Evolutionary conservation across 2,888 invertebrate species (phyloP).

Genomic region (Agonum fuliginosum): DNA sequence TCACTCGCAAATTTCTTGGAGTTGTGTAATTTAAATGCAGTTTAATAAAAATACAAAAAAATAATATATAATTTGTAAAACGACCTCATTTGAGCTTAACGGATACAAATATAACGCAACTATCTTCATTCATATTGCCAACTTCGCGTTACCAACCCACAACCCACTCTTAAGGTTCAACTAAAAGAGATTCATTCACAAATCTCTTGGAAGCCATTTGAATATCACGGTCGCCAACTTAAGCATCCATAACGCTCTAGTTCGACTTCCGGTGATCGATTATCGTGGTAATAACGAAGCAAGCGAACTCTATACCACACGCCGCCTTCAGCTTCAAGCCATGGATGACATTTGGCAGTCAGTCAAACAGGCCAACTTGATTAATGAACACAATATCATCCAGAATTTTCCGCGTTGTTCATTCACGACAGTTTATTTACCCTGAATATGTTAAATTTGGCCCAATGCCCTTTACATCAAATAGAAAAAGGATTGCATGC

Average conservation of each 20-base stretch:
- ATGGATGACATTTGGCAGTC: constrained; percentile 32
- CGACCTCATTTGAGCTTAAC: no score
- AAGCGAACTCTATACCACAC: no score
- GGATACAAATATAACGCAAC: no score
- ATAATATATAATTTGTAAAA: no score
- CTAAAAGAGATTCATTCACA: neutral
- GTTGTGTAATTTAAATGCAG: no score
- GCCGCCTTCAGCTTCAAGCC: neutral
- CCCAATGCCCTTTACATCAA: neutral
- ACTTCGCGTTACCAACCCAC: no score
- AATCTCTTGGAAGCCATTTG: neutral
- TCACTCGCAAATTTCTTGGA: no score
- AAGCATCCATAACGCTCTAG: neutral
- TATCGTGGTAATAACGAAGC: neutral
- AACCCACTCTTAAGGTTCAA: no score
- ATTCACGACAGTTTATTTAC: constrained; percentile 17
- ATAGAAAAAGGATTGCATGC: constrained; percentile 1
- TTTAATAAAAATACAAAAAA: no score
- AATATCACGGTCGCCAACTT: neutral
- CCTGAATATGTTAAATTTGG: neutral
- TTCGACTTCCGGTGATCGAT: constrained; percentile 24
- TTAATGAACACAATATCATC: constrained; percentile 22
- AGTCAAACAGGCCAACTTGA: constrained; percentile 9
- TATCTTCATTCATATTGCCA: no score
- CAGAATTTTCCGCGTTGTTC: constrained; percentile 12